Evolutionary conservation across 64 coral and sea anemone genomes (phyloP).

Genomic region (Stichodactyla helianthus): DNA sequence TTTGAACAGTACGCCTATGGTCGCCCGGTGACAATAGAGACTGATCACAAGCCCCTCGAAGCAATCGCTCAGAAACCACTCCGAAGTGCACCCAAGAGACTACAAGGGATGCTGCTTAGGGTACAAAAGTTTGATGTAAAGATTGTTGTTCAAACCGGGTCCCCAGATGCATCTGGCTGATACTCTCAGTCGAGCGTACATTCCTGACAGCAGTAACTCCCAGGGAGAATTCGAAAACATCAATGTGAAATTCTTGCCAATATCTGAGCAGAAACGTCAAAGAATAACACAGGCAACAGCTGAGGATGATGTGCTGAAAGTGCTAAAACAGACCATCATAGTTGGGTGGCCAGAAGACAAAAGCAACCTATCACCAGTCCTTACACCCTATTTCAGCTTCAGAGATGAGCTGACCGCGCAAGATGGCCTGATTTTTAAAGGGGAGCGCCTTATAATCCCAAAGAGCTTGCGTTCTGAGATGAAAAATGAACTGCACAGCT

Average conservation of each 20-base stretch:
- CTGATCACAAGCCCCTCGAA: slow-evolving; percentile 19
- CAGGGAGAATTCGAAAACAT: slow-evolving; percentile 19
- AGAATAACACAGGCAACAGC: background rate
- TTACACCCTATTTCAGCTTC: slow-evolving; percentile 31
- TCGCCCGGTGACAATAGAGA: background rate
- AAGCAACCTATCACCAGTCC: slow-evolving; percentile 3
- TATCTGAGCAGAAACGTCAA: slow-evolving; percentile 32
- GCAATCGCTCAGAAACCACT: slow-evolving; percentile 27
- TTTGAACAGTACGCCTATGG: slow-evolving; percentile 13
- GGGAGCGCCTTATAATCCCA: slow-evolving; percentile 32
- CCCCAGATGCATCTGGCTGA: slow-evolving; percentile 20
- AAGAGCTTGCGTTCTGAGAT: background rate
- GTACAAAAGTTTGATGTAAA: background rate
- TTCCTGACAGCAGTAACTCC: background rate
- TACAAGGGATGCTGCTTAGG: slow-evolving; percentile 37
- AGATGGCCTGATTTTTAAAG: slow-evolving; percentile 50
- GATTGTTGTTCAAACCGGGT: slow-evolving; percentile 15
- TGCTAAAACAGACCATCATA: slow-evolving; percentile 32
- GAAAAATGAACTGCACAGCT: slow-evolving; percentile 34
- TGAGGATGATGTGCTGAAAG: slow-evolving; percentile 7
- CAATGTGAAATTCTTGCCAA: slow-evolving; percentile 38
- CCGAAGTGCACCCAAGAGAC: slow-evolving; percentile 36
- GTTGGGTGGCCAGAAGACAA: slow-evolving; percentile 41
- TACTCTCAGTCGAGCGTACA: slow-evolving; percentile 19
- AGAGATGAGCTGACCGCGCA: slow-evolving; percentile 33